phyloP scores from a whole-genome alignment of 1,140 invertebrate species.

The Pteromalus puparum region DNA sequence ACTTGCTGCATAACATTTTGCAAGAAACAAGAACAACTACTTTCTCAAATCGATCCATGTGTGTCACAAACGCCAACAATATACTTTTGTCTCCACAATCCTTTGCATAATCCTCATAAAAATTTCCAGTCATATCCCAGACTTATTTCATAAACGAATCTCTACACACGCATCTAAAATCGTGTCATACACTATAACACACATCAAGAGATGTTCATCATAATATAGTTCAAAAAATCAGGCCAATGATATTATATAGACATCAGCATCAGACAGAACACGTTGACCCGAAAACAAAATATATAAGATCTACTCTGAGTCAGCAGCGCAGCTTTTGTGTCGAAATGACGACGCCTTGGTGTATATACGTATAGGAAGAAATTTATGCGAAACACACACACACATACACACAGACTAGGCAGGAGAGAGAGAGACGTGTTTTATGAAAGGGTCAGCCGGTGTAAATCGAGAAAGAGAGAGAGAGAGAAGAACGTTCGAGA shows the following conservation, averaged over 20 bases:
- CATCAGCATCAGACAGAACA: not conserved
- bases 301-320: not conserved
- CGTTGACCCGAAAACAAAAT: slow-evolving; percentile 6
- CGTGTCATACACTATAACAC: too few relatives aligned
- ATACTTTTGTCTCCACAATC: too few relatives aligned
- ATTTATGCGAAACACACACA: slow-evolving; percentile 19
- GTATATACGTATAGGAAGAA: not conserved
- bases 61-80: too few relatives aligned
- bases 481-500: slow-evolving; percentile 36
- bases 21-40: too few relatives aligned
- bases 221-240: slow-evolving; percentile 2
- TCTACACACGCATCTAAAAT: too few relatives aligned
- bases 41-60: too few relatives aligned
- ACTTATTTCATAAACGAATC: too few relatives aligned
- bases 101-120: too few relatives aligned
- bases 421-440: not conserved
- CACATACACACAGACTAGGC: not conserved
- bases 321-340: slow-evolving; percentile 28
- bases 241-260: not conserved
- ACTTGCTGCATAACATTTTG: too few relatives aligned
- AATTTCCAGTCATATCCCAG: too few relatives aligned
- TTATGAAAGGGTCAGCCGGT: not conserved
- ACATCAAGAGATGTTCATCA: too few relatives aligned
- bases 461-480: not conserved
- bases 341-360: slow-evolving; percentile 5